phyloP scores from a whole-genome alignment of 1,140 invertebrate genomes.

The Varroa destructor region DNA sequence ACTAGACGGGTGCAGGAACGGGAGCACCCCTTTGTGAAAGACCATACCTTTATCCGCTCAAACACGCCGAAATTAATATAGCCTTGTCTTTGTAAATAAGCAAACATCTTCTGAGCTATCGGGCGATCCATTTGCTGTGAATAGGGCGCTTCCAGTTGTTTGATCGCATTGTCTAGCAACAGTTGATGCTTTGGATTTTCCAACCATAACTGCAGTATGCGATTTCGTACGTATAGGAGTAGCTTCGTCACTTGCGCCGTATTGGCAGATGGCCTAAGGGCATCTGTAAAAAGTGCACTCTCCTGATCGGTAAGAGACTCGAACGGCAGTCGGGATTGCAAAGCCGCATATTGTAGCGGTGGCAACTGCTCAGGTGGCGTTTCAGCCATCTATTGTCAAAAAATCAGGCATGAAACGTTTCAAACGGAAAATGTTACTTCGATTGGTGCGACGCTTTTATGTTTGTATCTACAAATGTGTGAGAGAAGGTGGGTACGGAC shows the following conservation, averaged over 20 bases:
- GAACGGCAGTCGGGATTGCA: conserved; percentile 74
- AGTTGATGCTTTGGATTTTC: conserved; percentile 88
- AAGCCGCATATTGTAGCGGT: conserved; percentile 70
- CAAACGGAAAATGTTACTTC: no score
- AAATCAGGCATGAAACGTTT: no score
- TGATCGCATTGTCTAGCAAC: conserved; percentile 61
- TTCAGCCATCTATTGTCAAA: conserved; percentile 10
- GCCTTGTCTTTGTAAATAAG: conserved; percentile 85
- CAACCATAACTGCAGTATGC: conserved; percentile 84
- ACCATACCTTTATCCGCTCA: conserved; percentile 55
- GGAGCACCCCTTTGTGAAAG: no score
- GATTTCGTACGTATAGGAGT: conserved; percentile 81
- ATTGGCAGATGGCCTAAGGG: conserved; percentile 62
- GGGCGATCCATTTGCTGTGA: conserved; percentile 53
- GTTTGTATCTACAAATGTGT: no score
- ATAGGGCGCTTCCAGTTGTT: conserved; percentile 73
- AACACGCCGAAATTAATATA: conserved; percentile 98
- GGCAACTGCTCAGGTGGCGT: conserved; percentile 19
- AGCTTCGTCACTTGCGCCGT: conserved; percentile 56
- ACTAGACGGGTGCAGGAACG: no score
- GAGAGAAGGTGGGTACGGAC: no score
- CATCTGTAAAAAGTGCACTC: conserved; percentile 80
- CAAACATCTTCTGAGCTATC: conserved; percentile 68
- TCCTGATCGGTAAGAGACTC: conserved; percentile 88
- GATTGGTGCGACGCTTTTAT: no score